These are phyloP conservation scores for Rousettus madagascariensis DNA, from an alignment of 2,797 vertebrate species.

Conservation along the genomic window DNA sequence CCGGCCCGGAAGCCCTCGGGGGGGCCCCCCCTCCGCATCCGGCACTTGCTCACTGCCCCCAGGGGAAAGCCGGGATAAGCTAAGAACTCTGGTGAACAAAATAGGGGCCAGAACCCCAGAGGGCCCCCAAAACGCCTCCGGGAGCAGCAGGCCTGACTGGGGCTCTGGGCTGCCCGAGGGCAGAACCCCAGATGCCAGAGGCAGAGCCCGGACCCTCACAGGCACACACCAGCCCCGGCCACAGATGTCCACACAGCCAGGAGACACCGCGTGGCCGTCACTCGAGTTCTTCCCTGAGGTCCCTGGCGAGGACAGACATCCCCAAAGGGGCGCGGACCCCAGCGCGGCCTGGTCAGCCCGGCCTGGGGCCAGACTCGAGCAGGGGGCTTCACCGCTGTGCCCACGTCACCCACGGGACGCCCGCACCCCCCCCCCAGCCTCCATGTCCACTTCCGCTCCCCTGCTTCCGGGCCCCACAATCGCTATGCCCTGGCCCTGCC, in stretches of 20 bases:
- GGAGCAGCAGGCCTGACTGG: too few species aligned
- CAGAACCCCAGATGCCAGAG: background rate
- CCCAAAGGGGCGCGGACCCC: too few species aligned
- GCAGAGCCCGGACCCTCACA: rapidly evolving
- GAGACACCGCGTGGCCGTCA: background rate
- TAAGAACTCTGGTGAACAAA: background rate
- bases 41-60: rapidly evolving
- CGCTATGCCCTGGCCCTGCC: rapidly evolving
- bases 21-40: too few species aligned
- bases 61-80: rapidly evolving
- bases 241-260: rapidly evolving
- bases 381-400: rapidly evolving
- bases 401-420: rapidly evolving
- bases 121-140: background rate
- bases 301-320: background rate
- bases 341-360: background rate
- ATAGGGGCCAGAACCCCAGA: too few species aligned
- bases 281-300: background rate
- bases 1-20: background rate
- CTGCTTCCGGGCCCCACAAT: background rate
- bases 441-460: too few species aligned
- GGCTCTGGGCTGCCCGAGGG: too few species aligned
- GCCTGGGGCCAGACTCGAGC: background rate
- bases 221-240: rapidly evolving
- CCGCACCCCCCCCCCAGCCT: background rate